Evolutionary conservation across 2,797 vertebrate species (phyloP).

Genomic region (Acanthurus lineatus): DNA sequence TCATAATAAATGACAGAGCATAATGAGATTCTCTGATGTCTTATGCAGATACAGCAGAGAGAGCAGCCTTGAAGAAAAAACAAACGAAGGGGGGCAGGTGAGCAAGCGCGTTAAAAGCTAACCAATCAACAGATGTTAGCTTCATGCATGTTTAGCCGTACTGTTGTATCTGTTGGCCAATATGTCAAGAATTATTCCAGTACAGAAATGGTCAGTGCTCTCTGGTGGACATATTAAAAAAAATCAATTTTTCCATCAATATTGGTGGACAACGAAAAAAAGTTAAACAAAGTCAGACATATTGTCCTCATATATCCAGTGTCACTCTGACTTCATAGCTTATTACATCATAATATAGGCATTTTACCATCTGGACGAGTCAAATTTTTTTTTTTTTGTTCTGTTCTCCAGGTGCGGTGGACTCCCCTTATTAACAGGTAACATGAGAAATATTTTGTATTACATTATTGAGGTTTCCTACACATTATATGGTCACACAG

Average conservation of each 20-base stretch:
- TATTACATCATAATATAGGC: neutral
- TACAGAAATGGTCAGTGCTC: neutral
- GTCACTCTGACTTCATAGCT: neutral
- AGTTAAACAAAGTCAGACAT: neutral
- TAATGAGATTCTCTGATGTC: constrained; percentile 36
- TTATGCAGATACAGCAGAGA: constrained; percentile 36
- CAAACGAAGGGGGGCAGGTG: constrained; percentile 33
- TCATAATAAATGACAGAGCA: neutral
- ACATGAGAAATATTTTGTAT: neutral
- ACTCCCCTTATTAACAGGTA: constrained; percentile 51
- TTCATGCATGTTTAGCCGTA: neutral
- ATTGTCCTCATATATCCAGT: neutral
- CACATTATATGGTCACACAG: no score
- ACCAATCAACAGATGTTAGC: neutral
- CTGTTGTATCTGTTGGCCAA: neutral
- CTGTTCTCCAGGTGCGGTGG: constrained; percentile 43
- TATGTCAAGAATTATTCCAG: neutral
- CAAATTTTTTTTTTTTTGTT: constrained; percentile 13
- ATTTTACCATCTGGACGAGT: neutral
- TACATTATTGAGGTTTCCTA: no score
- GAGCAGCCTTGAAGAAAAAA: neutral
- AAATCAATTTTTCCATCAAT: neutral
- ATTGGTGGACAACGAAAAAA: neutral
- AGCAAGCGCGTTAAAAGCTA: constrained; percentile 3
- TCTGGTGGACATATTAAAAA: neutral